Evolutionary conservation across 2,113 vertebrate genomes (phyloP), one percentile per base, ranked within the genome.

Genomic region (Takifugu bimaculatus): DNA sequence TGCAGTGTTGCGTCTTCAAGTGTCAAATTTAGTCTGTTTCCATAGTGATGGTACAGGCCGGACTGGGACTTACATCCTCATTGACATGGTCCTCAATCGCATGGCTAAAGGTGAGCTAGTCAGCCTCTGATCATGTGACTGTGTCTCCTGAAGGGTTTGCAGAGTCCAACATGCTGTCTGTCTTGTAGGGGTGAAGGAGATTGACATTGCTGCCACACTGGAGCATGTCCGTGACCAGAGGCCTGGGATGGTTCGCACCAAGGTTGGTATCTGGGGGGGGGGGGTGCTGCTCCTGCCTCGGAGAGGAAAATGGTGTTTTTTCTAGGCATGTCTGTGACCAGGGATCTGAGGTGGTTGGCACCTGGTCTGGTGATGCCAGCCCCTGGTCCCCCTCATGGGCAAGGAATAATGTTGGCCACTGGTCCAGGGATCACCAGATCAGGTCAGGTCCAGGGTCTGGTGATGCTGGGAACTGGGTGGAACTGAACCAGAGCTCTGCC

Each of bases 71-170:
- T 99, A 99, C 78, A 94, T 97, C 80, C 93, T 99, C 27, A 88
- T 97, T 0, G 97, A 99, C 86, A 99, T 99, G 97, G 97, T 98
- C 64, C 90, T 99, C 60, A 99, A 98, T 77, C 93, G 97, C 51
- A 98, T 99, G 96, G 94, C 95, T 28, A 99, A 99, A 94, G 97
- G 97, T 99, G 4, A 20, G 20, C 20, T 20, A 20, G n/a, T 20
- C 20, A 20, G 20, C 20, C 20, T 20, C 20, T 20, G 20, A 20
- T 20, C 20, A 20, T 20, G 20, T 20, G 20, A 20, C 20, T n/a
- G 15, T 48, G 44, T 13, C 13, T 14, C 4, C 44, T 12, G 44
- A 47, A 13, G 6, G 11, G 1, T 4, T 12, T 13, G 1, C 12
- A 14, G 11, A 9, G 7, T 47, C 14, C 20, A 6, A 20, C 50